These are phyloP conservation scores for Clupea harengus DNA, from an alignment of 2,113 vertebrate genomes.

Conservation along the genomic window DNA sequence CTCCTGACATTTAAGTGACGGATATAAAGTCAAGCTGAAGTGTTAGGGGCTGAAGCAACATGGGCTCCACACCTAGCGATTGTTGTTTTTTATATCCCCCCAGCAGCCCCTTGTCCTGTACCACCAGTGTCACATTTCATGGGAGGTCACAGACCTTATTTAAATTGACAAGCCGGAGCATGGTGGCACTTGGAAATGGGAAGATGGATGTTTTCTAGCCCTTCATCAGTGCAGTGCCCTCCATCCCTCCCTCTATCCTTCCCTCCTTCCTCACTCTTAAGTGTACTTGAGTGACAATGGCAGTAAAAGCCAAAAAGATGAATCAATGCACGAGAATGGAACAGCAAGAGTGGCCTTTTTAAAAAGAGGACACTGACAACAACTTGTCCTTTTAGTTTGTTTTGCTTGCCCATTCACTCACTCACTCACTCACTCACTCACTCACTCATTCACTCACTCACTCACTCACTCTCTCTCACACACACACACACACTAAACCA, in stretches of 20 bases:
- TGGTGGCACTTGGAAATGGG: not conserved
- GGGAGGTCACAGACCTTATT: not conserved
- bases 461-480: too few species aligned
- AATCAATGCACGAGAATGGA: too few species aligned
- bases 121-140: not conserved
- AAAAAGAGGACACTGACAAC: too few species aligned
- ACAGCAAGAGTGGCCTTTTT: too few species aligned
- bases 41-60: slow-evolving; percentile 41
- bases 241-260: slow-evolving; percentile 22
- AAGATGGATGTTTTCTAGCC: not conserved
- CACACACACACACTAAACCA: too few species aligned
- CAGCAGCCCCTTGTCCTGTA: not conserved
- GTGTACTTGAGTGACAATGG: too few species aligned
- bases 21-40: slow-evolving; percentile 61
- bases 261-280: not conserved
- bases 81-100: slow-evolving; percentile 11
- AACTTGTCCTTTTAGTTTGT: too few species aligned
- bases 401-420: not conserved
- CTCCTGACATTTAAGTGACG: slow-evolving; percentile 70
- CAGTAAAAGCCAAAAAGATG: too few species aligned
- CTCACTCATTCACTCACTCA: not conserved
- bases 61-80: slow-evolving; percentile 27
- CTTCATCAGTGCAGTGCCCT: not conserved
- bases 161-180: not conserved
- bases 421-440: not conserved